Conservation (phyloP, 2,888 invertebrate species). For the Bimastos eiseni region DNA sequence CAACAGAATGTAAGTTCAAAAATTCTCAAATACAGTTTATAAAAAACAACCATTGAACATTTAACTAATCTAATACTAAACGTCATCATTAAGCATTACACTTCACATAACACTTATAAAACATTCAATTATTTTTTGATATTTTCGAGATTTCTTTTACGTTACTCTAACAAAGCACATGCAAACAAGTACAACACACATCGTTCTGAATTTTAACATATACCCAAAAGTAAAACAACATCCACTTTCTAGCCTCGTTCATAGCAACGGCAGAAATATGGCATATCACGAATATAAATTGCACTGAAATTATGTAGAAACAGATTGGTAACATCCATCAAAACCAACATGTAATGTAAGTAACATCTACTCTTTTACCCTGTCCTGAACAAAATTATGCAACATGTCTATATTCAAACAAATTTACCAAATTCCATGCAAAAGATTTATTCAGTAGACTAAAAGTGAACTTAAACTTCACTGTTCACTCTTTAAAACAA, state of each 20-base stretch:
- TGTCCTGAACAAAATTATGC: background rate
- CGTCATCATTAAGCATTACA: background rate
- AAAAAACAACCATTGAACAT: background rate
- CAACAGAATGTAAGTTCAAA: background rate
- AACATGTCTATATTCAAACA: background rate
- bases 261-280: constrained; percentile 4
- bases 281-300: background rate
- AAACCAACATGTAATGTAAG: background rate
- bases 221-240: background rate
- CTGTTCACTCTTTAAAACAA: no score
- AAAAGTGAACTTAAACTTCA: no score
- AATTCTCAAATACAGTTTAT: background rate
- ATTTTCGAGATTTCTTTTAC: background rate
- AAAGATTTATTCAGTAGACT: background rate
- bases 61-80: background rate
- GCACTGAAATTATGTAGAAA: constrained; percentile 1
- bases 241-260: background rate
- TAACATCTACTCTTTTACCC: background rate
- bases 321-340: background rate
- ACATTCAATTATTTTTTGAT: background rate
- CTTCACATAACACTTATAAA: background rate
- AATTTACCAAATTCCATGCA: background rate
- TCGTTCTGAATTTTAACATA: constrained; percentile 2
- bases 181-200: background rate
- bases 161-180: background rate